A percentile compares a stretch with the other conserved stretches of the same genome.
These are phyloP conservation scores for Adelphocoris suturalis DNA, from an alignment of 2,888 invertebrate genomes.

Conservation along the genomic window DNA sequence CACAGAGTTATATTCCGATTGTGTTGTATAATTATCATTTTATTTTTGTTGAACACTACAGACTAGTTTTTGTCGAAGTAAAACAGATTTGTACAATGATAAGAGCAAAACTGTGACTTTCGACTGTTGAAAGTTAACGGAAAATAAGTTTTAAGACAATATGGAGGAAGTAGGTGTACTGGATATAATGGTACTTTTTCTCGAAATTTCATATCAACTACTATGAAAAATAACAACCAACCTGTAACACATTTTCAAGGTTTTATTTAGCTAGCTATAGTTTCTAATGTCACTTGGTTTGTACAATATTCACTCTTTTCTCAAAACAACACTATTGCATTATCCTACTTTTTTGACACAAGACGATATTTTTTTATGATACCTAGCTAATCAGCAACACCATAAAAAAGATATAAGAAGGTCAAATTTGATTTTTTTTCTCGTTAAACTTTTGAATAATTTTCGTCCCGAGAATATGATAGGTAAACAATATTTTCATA, in stretches of 20 bases:
- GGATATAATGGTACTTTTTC: conserved; percentile 14
- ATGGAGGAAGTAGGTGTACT: background rate
- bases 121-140: background rate
- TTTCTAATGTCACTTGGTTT: conserved; percentile 22
- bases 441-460: conserved; percentile 37
- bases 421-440: conserved; percentile 14
- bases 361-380: background rate
- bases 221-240: conserved; percentile 39
- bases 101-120: background rate
- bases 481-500: conserved; percentile 51
- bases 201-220: conserved; percentile 21
- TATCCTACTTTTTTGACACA: conserved; percentile 40
- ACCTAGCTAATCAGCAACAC: conserved; percentile 31
- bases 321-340: conserved; percentile 47
- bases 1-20: conserved; percentile 9
- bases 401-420: conserved; percentile 56
- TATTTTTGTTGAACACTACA: conserved; percentile 21
- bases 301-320: conserved; percentile 16
- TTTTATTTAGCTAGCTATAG: background rate
- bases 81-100: background rate
- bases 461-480: conserved; percentile 55
- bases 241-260: conserved; percentile 37
- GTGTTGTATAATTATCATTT: conserved; percentile 15
- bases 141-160: background rate
- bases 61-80: conserved; percentile 12